A percentile compares a stretch with the other conserved stretches of the same genome.
These are phyloP conservation scores for Oreortyx pictus DNA, from an alignment of 2,797 vertebrate genomes.

Conservation along the genomic window DNA sequence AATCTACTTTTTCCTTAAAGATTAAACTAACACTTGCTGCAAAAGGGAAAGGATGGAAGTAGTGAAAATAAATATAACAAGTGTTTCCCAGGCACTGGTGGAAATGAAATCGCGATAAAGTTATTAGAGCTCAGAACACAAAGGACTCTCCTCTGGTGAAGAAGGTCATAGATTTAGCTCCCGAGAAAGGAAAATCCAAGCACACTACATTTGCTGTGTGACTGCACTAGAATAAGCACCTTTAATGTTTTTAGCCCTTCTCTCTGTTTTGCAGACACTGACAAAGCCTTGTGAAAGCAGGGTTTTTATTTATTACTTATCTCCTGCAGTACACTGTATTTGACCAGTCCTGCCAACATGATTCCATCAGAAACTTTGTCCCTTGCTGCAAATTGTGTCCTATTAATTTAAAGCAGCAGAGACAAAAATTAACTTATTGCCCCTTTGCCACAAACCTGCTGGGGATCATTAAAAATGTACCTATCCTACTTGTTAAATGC, in stretches of 20 bases:
- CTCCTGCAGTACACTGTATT: conserved; percentile 28
- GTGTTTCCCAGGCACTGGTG: background rate
- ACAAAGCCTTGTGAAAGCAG: conserved; percentile 37
- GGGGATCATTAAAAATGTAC: background rate
- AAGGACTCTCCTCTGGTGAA: conserved; percentile 8
- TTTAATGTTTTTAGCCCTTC: conserved; percentile 67
- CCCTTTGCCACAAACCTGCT: conserved; percentile 3
- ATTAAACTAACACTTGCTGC: fast-evolving
- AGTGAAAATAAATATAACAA: conserved; percentile 23
- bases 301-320: conserved; percentile 48
- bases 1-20: background rate
- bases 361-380: conserved; percentile 50
- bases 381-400: background rate
- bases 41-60: background rate
- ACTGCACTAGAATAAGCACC: conserved; percentile 36
- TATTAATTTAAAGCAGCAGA: conserved; percentile 29
- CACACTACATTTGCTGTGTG: conserved; percentile 30
- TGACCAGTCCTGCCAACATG: conserved; percentile 39
- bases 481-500: conserved; percentile 12
- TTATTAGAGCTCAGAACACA: conserved; percentile 36
- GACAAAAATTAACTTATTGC: conserved; percentile 46
- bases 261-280: conserved; percentile 47
- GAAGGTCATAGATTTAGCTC: conserved; percentile 46
- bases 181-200: conserved; percentile 39
- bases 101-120: conserved; percentile 27